Evolutionary conservation across 92 coral and sea anemone species (phyloP).

Genomic region (Zoanthus sansibaricus): DNA sequence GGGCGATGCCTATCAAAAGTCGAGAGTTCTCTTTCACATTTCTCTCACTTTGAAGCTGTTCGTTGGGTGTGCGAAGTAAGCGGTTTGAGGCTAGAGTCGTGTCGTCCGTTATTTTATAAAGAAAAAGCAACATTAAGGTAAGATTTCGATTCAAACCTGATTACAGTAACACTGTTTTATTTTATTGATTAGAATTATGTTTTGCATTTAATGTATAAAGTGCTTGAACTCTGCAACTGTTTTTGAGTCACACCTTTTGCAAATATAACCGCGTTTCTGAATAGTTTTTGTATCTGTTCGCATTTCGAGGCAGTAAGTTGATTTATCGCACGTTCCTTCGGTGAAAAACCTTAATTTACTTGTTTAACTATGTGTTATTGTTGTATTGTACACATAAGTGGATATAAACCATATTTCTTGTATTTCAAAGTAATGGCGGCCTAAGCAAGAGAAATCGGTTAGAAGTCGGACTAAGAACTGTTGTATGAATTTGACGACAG

Average conservation of each 20-base stretch:
- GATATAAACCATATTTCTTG: not conserved
- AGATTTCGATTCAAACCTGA: not conserved
- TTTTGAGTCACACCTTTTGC: not conserved
- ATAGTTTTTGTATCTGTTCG: not conserved
- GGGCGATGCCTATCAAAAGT: constrained; percentile 11
- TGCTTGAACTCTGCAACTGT: not conserved
- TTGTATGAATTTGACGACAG: not conserved
- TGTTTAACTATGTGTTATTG: not conserved
- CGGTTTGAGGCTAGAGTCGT: not conserved
- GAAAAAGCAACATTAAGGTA: constrained; percentile 1
- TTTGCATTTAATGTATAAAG: not conserved
- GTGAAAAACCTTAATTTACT: not conserved
- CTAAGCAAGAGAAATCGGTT: not conserved
- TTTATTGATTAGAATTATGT: not conserved
- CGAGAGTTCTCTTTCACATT: not conserved
- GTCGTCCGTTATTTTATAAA: not conserved
- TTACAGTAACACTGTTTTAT: not conserved
- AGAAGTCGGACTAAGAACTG: not conserved
- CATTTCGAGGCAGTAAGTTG: not conserved
- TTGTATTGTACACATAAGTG: not conserved
- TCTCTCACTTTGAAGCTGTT: constrained; percentile 4
- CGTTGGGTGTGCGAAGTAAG: not conserved
- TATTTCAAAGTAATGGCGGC: not conserved
- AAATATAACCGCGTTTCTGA: not conserved
- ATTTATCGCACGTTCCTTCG: not conserved